Conservation (phyloP, 2,888 invertebrate species). For the Tachina lurida region DNA sequence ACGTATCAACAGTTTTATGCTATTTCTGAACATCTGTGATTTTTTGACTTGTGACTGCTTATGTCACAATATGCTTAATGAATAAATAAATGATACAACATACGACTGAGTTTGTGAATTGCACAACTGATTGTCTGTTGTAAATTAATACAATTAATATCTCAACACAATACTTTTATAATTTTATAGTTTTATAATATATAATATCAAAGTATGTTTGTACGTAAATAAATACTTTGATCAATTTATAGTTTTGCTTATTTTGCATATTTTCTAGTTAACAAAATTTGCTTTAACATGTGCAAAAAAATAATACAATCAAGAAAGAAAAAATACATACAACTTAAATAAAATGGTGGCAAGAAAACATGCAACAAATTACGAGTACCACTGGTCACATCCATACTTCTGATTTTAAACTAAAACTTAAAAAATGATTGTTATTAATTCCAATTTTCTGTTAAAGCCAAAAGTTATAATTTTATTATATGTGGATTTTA, state of each 20-base stretch:
- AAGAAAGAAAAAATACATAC: neutral
- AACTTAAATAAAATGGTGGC: conserved; percentile 37
- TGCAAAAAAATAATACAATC: conserved; percentile 56
- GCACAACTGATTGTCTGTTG: no score
- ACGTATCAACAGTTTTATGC: no score
- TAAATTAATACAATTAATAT: no score
- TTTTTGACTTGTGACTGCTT: no score
- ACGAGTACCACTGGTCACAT: neutral
- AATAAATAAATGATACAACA: no score
- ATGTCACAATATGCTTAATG: no score
- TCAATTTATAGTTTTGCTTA: conserved; percentile 4
- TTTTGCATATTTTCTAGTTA: conserved; percentile 27
- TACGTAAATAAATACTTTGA: neutral
- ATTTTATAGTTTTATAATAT: no score
- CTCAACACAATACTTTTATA: no score
- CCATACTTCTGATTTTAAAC: conserved; percentile 15
- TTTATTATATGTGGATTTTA: conserved; percentile 57
- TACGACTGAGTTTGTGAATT: no score
- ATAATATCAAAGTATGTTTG: no score
- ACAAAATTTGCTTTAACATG: conserved; percentile 41
- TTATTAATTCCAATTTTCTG: conserved; percentile 58
- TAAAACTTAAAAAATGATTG: conserved; percentile 42
- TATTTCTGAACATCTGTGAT: no score
- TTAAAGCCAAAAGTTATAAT: conserved; percentile 55
- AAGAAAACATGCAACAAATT: conserved; percentile 55